These are phyloP conservation scores for Anthopleura sola DNA, from an alignment of 64 coral and sea anemone species.

Conservation along the genomic window DNA sequence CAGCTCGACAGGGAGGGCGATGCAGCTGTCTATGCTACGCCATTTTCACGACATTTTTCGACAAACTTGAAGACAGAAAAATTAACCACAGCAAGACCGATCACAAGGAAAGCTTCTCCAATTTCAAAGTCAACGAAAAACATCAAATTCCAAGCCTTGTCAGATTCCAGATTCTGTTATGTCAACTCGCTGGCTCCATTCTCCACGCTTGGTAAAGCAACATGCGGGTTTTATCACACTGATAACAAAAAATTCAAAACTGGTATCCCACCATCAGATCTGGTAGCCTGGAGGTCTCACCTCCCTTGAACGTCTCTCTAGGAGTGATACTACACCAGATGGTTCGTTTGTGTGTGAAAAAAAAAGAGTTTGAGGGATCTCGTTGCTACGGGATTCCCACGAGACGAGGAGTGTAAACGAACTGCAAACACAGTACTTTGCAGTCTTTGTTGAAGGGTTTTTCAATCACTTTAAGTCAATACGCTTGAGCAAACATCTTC, in stretches of 20 bases:
- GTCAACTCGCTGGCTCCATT: conserved; percentile 82
- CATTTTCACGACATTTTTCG: conserved; percentile 40
- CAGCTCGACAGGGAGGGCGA: conserved; percentile 17
- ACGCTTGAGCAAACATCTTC: background rate
- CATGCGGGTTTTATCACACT: conserved; percentile 87
- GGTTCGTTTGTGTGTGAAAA: background rate
- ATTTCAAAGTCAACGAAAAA: background rate
- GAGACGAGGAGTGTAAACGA: background rate
- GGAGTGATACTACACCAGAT: background rate
- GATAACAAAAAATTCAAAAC: conserved; percentile 93
- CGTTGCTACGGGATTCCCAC: conserved; percentile 20
- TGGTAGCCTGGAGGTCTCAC: conserved; percentile 86
- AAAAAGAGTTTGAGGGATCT: background rate
- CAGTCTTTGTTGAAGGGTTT: background rate
- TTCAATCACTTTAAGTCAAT: background rate
- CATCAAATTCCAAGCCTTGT: conserved; percentile 36
- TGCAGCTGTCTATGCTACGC: conserved; percentile 23
- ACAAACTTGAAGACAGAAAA: background rate
- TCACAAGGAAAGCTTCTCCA: conserved; percentile 7
- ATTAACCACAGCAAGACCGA: background rate
- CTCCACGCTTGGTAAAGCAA: conserved; percentile 81
- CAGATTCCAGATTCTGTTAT: conserved; percentile 50
- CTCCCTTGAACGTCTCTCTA: conserved; percentile 25
- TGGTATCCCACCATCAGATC: conserved; percentile 94
- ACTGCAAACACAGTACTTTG: background rate